These are phyloP conservation scores for Xenentodon cancila DNA, from an alignment of 2,797 vertebrate genomes.

Conservation along the genomic window DNA sequence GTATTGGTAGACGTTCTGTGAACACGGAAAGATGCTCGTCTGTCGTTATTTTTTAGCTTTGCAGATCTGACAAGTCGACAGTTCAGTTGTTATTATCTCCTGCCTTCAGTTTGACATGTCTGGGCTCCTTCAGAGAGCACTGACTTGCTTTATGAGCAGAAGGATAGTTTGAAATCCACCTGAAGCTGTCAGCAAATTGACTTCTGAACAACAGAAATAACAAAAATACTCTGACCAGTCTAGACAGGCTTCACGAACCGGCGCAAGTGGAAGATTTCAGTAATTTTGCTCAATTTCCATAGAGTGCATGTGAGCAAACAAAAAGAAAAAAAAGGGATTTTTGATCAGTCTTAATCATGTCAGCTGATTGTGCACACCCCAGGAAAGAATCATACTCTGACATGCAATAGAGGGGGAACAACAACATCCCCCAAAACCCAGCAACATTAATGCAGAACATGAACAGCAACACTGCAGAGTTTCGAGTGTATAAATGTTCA, in stretches of 20 bases:
- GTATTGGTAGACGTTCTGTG: no score
- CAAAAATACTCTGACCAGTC: constrained; percentile 30
- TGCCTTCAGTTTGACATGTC: constrained; percentile 29
- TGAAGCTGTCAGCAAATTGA: constrained; percentile 41
- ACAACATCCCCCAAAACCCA: background rate
- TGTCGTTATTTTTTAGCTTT: constrained; percentile 2
- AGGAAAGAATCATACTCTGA: no score
- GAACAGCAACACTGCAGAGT: no score
- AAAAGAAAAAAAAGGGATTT: background rate
- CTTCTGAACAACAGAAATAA: constrained; percentile 16
- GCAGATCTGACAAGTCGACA: constrained; percentile 7
- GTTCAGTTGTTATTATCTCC: background rate
- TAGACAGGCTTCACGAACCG: constrained; percentile 36
- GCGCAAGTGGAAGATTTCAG: constrained; percentile 10
- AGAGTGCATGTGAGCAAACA: background rate
- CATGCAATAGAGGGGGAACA: background rate
- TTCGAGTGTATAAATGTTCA: no score
- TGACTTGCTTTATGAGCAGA: constrained; percentile 23
- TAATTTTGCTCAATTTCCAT: background rate
- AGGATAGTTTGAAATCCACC: constrained; percentile 39
- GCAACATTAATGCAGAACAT: background rate
- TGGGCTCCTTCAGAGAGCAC: constrained; percentile 19
- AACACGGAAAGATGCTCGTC: no score
- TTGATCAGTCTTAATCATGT: background rate
- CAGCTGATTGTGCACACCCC: background rate